A percentile compares a stretch with the other conserved stretches of the same genome.
Conservation (phyloP, 2,113 vertebrate species). For the Mormoops blainvillei region DNA sequence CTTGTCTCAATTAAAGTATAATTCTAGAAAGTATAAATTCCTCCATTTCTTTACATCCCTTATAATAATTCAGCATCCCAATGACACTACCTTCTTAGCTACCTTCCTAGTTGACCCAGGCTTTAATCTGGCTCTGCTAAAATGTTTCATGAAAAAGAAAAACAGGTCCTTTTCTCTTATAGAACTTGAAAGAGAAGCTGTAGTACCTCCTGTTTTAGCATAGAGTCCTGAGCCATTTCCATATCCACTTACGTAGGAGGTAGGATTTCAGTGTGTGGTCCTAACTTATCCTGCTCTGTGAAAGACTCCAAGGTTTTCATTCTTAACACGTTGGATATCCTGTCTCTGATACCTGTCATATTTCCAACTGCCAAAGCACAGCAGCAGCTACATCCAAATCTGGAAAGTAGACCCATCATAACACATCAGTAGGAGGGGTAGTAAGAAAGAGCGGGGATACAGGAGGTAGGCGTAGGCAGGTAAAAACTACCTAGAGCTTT, state of each 20-base stretch:
- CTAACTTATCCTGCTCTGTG: not conserved
- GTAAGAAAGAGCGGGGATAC: accelerated
- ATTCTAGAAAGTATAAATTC: not conserved
- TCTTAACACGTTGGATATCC: not conserved
- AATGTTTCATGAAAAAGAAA: not conserved
- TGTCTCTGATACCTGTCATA: not conserved
- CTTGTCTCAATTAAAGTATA: not conserved
- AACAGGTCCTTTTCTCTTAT: not conserved
- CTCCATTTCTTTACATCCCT: not conserved
- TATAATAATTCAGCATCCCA: not conserved
- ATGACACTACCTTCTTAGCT: not conserved
- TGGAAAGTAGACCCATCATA: not conserved
- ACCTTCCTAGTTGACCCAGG: not conserved
- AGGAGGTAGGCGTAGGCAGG: not conserved
- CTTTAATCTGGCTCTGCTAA: not conserved
- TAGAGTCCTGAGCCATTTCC: not conserved
- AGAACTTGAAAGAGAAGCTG: not conserved
- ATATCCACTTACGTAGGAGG: not conserved
- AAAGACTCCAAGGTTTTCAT: not conserved
- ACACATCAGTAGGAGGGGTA: not conserved
- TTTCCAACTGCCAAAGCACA: not conserved
- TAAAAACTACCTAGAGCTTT: not conserved
- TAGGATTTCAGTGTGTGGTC: not conserved
- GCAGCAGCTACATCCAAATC: not conserved
- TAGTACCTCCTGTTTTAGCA: not conserved